phyloP scores from a whole-genome alignment of 2,888 invertebrate species.

The Philonicus albiceps region DNA sequence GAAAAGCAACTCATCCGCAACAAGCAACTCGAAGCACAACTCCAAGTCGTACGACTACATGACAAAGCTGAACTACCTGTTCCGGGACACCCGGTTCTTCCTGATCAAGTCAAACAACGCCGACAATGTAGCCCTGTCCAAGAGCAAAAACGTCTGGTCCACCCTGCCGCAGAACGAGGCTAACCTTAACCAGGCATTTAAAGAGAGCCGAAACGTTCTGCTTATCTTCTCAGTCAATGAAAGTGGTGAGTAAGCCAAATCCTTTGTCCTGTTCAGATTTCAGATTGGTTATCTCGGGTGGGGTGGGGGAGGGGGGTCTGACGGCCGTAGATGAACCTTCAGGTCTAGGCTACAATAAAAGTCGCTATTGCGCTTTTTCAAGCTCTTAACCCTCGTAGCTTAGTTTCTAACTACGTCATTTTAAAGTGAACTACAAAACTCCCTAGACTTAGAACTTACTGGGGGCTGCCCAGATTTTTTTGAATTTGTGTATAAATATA shows the following conservation, averaged over 20 bases:
- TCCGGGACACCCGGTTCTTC: conserved; percentile 93
- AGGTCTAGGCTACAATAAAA: background rate
- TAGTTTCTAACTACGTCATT: background rate
- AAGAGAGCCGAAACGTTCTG: conserved; percentile 91
- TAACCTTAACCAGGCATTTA: conserved; percentile 92
- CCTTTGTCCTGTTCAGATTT: background rate
- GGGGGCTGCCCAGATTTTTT: background rate
- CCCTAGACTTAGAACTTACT: background rate
- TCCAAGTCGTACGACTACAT: conserved; percentile 82
- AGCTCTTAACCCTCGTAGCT: no score
- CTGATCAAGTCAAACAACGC: conserved; percentile 98
- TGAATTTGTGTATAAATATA: background rate
- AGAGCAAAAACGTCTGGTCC: conserved; percentile 97
- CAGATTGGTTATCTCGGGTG: background rate
- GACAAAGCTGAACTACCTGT: conserved; percentile 91
- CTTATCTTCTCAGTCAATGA: conserved; percentile 97
- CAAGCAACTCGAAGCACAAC: conserved; percentile 57
- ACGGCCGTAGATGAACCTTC: background rate
- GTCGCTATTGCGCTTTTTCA: no score
- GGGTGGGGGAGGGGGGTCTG: no score
- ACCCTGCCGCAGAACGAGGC: conserved; percentile 97
- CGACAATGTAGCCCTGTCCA: conserved; percentile 94
- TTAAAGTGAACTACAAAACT: background rate
- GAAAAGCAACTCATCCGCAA: conserved; percentile 55
- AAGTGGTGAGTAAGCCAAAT: conserved; percentile 70